Evolutionary conservation across 2,797 vertebrate genomes (phyloP), one percentile per base, ranked within the genome.

Genomic region (Rhynchotus rufescens): DNA sequence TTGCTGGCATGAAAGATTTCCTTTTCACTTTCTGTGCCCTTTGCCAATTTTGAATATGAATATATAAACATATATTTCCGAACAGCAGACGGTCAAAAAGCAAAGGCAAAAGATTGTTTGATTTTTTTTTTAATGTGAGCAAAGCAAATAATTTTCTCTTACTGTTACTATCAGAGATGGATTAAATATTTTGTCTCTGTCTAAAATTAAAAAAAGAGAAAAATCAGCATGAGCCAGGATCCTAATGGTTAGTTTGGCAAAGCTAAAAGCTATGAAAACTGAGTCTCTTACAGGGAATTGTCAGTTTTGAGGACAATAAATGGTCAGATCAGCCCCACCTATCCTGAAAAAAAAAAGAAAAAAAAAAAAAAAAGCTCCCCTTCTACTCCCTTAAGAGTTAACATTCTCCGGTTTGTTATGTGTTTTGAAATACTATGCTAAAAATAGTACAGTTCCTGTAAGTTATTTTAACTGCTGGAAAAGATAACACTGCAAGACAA

Each of bases 381-480:
- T 28, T 84, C 61, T 28, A 4, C 15, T 40, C 28, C 51, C 16
- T 14, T 60, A 78, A 79, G n/a, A 22, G 52, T 90, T 88, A 84
- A 86, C 30, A 65, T 56, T n/a, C 32, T 56, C 32, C 60, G 82
- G n/a, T 44, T 3, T 42, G 4, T 52, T 32, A 60, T 66, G 54
- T 15, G 15, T 76, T 85, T 91, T 60, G 72, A 79, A 86, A 81
- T 26, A 32, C 23, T 45, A 25, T 57, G 45, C 86, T 90, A 74
- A 91, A 94, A 92, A 92, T 80, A 94, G 3, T 25, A 54, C 5
- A 2, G 2, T 54, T 84, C 77, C 80, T 91, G 44, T 74, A 49
- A 91, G n/a, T 30, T 86, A 25, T 79, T 86, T 66, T 56, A 89
- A 77, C 26, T 57, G 19, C 44, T 92, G 72, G 61, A 71, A 86